Percentiles rank a stretch among this genome's conserved stretches.
These are phyloP conservation scores for Seira sanloemensis DNA, from an alignment of 2,888 invertebrate genomes.

Conservation along the genomic window DNA sequence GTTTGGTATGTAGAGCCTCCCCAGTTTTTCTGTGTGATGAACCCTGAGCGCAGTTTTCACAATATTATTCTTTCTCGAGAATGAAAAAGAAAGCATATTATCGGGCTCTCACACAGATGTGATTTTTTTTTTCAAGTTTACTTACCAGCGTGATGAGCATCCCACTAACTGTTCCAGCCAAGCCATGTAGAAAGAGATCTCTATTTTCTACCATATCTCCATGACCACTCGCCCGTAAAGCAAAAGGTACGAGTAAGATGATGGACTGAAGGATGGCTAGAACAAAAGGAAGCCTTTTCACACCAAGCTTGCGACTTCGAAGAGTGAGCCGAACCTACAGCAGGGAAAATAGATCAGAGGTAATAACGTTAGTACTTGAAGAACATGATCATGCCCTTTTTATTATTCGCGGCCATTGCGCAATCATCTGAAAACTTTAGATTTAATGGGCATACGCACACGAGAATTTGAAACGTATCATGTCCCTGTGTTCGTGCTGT, in stretches of 20 bases:
- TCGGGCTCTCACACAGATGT: too few species aligned
- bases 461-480: too few species aligned
- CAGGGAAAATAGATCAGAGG: constrained; percentile 22
- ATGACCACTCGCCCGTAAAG: constrained; percentile 21
- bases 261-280: constrained; percentile 47
- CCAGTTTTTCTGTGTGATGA: too few species aligned
- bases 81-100: constrained; percentile 12
- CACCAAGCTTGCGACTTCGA: constrained; percentile 61
- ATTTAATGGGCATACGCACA: too few species aligned
- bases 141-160: constrained; percentile 62
- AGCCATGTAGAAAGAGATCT: constrained; percentile 53
- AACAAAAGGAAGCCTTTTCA: constrained; percentile 63
- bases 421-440: constrained; percentile 51
- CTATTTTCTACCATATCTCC: constrained; percentile 50
- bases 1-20: too few species aligned
- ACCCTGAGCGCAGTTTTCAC: too few species aligned
- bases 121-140: constrained; percentile 9
- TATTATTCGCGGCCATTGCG: neutral
- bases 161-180: constrained; percentile 60
- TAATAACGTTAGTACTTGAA: constrained; percentile 14
- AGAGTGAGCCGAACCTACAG: constrained; percentile 55
- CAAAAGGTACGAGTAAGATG: constrained; percentile 33
- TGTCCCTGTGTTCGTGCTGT: too few species aligned
- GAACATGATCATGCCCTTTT: constrained; percentile 3
- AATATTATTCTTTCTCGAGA: neutral